Evolutionary conservation across 1,140 invertebrate genomes (phyloP), one percentile per base, ranked within the genome.

Genomic region (Nomia melanderi): DNA sequence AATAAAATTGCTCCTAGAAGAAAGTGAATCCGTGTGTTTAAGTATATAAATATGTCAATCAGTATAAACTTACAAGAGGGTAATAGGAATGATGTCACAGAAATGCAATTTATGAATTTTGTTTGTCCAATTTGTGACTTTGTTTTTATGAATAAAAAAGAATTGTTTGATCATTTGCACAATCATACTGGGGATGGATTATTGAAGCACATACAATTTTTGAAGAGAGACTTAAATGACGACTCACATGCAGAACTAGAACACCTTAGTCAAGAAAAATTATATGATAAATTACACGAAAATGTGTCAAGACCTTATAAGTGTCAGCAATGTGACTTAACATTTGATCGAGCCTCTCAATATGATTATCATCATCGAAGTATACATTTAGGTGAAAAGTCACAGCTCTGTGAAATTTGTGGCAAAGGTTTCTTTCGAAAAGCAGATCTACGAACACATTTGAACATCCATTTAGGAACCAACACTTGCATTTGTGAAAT

Each of bases 391-490:
- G 84, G 88, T 2, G 90, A 91, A 70, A 90, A 88, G 29, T 90
- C 89, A 3, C 90, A 91, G 36, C 79, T 90, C 6, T 91, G 90
- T 56, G 89, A 91, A 41, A 89, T 91, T 14, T 91, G 90, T 57
- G 88, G 86, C 4, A 91, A 91, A 57, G 88, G 88, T 31, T 91
- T 91, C 65, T 91, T 91, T 41, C 80, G 90, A 0, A 90, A 89
- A 67, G 87, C 88, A 17, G 93, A 93, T 50, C 76, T 93, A n/a
- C 87, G 89, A 44, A 93, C 90, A 7, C 93, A 93, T 67, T 83
- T 93, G 11, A 93, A 93, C 53, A 89, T 92, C 54, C 92, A 93
- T 80, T 73, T 93, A 56, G 91, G 91, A 12, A 93, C 90, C 33
- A 92, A 92, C 77, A 86, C 87, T 56, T 90, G 88, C 36, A 92